Base-by-base conservation (phyloP, 2,888 invertebrate species). In the Spodoptera exigua region DNA sequence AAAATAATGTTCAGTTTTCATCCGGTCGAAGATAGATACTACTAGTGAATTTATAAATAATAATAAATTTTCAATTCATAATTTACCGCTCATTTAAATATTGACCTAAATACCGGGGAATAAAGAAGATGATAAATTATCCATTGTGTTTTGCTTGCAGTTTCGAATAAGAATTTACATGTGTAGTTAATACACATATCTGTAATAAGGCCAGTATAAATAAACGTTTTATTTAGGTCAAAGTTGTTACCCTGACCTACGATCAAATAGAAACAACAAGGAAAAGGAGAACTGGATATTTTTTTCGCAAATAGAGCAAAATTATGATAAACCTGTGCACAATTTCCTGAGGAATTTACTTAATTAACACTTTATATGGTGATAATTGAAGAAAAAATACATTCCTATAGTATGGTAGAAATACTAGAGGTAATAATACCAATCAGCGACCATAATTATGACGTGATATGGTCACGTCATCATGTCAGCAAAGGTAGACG, bases 301-400 rank as follows among this genome's bases (percentile, higher is more conserved):
- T 53, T 41, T 49, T 27, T 1, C 27, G 37, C 37, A 37, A 12
- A 17, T 17, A 10, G 48, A 36, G 37, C 21, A 37, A 32, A 36
- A 34, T 41, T 53, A 41, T 49, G 11, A 32, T 49, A 46, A 16
- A 54, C 18, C 32, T 35, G 17, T 34, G 21, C 32, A 35, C 36
- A 41, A 14, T 54, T 54, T 65, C 54, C 54, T n/a, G 2, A 46
- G 21, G 55, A 54, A 55, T 61, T 45, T 36, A 16, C 35, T 65
- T 70, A 45, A 70, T 64, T 64, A 70, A 71, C 71, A 64, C 67
- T 70, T 9, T 64, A 64, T 60, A 66, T 52, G 55, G 67, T 35
- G 18, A 35, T 48, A 52, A 66, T 59, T 47, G 27, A 45, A 52
- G 34, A 46, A 46, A 27, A 44, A 46, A 46, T 40, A 27, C 35